phyloP scores from a whole-genome alignment of 1,140 invertebrate genomes.

The Colletes gigas region DNA sequence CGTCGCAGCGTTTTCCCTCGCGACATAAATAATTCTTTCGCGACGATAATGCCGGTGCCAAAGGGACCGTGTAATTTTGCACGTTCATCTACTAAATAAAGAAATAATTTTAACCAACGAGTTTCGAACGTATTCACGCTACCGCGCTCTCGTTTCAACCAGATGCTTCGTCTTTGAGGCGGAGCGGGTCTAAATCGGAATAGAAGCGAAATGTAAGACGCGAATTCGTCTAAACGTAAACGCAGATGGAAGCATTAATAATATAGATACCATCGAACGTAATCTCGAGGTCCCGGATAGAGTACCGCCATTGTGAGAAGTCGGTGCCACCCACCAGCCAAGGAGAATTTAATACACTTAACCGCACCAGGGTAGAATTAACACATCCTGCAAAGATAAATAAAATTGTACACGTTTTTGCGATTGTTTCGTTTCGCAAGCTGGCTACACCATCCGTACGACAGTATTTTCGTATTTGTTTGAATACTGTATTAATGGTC shows the following conservation, averaged over 20 bases:
- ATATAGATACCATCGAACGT: slow-evolving; percentile 18
- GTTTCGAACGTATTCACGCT: neutral
- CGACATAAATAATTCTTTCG: slow-evolving; percentile 28
- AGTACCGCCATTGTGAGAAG: neutral
- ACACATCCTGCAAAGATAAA: no score
- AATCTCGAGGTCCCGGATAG: slow-evolving; percentile 5
- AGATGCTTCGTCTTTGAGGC: neutral
- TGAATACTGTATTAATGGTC: no score
- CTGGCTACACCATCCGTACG: no score
- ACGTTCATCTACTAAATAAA: neutral
- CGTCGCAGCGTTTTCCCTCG: slow-evolving; percentile 11
- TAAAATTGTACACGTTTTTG: no score
- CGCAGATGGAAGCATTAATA: slow-evolving; percentile 27
- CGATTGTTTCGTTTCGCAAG: no score
- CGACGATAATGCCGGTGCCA: neutral
- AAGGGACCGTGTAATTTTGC: neutral
- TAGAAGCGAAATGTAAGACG: neutral
- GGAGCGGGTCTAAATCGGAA: slow-evolving; percentile 17
- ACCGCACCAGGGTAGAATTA: no score
- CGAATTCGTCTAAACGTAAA: neutral
- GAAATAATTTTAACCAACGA: slow-evolving; percentile 2
- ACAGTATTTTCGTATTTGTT: no score
- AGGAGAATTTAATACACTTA: neutral
- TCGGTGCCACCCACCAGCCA: neutral
- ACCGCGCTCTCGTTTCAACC: neutral